Evolutionary conservation across 2,888 invertebrate genomes (phyloP), one percentile per base, ranked within the genome.

Genomic region (Drosophila austrosaltans): DNA sequence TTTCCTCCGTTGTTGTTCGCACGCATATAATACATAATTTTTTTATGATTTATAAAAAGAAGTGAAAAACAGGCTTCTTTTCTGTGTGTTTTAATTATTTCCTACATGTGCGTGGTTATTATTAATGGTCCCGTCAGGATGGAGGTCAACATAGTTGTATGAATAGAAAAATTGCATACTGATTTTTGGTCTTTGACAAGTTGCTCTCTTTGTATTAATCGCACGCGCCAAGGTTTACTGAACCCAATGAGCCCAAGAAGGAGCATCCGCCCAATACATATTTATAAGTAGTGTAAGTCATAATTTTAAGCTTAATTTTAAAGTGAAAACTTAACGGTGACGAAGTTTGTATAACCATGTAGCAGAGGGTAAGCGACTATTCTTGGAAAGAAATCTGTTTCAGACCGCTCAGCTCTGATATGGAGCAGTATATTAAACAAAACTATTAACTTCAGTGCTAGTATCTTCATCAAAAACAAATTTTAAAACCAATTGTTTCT

Each of bases 21-120:
- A 88, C 82, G 85, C 87, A 81, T 81, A 84, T 69, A 75, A 72
- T 71, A 87, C 89, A 85, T 85, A 89, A 87, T 89, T 84, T 89
- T 89, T 89, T 89, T 89, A 87, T 85, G 87, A 79, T 89, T 89
- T 85, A 79, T 87, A 77, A 84, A 84, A 7, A 66, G 36, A 8
- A 10, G 36, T 54, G 63, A 61, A 40, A 42, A 22, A 20, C 2
- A 32, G 10, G 56, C 68, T 62, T 62, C 60, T 63, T 20, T 44
- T 53, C 39, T 66, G 30, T 53, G 3, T 20, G 12, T 76, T 75
- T 82, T 87, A 89, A 84, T 83, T 86, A 78, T 86, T 83, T 83
- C 75, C 78, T 78, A 76, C 76, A 83, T 89, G 87, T 63, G 78
- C 81, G 72, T 59, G 72, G 67, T 73, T 72, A 63, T 78, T 86